Evolutionary conservation across 1,140 invertebrate species (phyloP).

Genomic region (Gonioctena quinquepunctata): DNA sequence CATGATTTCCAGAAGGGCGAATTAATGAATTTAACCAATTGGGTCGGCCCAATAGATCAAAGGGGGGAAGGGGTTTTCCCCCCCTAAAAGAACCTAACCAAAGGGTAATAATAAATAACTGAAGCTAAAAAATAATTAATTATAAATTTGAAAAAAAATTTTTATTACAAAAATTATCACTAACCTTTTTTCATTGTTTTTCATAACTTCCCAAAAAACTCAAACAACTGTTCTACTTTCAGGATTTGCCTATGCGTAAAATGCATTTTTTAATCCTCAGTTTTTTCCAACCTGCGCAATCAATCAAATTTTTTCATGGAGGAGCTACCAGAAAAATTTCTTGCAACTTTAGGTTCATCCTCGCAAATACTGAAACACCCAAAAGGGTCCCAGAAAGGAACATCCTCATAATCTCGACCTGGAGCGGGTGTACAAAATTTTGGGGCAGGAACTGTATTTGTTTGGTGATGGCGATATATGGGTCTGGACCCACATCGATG

Average conservation of each 20-base stretch:
- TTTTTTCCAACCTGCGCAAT: conserved; percentile 76
- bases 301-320: conserved; percentile 61
- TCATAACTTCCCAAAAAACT: conserved; percentile 77
- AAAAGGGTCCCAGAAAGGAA: conserved; percentile 87
- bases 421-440: conserved; percentile 68
- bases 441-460: conserved; percentile 78
- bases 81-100: no score
- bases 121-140: no score
- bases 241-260: conserved; percentile 78
- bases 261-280: conserved; percentile 75
- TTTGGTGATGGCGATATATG: conserved; percentile 75
- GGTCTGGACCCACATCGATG: conserved; percentile 71
- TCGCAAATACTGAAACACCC: conserved; percentile 89
- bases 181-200: conserved; percentile 79
- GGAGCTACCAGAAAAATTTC: conserved; percentile 63
- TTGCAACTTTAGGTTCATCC: conserved; percentile 77
- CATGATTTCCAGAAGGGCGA: no score
- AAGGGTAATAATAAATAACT: no score
- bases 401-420: conserved; percentile 80
- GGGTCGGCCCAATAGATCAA: no score
- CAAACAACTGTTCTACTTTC: conserved; percentile 73
- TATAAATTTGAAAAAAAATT: no score
- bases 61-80: no score
- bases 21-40: no score
- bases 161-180: not conserved